Base-by-base conservation (phyloP, 2,797 vertebrate species). In the Neosilurus hyrtlii region DNA sequence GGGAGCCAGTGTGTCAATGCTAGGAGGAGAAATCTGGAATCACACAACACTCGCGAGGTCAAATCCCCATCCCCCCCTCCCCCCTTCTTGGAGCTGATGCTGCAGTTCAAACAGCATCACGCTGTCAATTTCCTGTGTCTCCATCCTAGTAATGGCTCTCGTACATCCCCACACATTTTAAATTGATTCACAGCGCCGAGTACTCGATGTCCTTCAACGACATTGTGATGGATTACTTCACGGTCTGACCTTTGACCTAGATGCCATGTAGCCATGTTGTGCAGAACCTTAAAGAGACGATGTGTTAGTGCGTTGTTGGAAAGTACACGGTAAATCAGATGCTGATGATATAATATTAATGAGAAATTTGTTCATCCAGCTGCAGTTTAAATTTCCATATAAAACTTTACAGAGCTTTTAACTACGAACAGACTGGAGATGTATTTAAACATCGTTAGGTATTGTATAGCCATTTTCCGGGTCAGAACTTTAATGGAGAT, bases 141-240 rank as follows among this genome's bases (percentile, higher is more conserved):
- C 10, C 8, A 49, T 56, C 30, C 51, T 16, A 35, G 20, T 35
- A 68, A 56, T 9, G 24, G 26, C 63, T 63, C 35, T 54, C 63
- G 11, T 5, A 54, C 62, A 22, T n/a, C 10, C 70, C 15, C 49
- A 56, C 83, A 12, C 26, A 67, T 67, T 49, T 75, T 12, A 75
- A 4, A 83, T 68, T 79, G 62, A 54, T 70, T 70, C 43, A 81
- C 22, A 26, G 67, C 11, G 61, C n/a, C 89, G 88, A 90, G 84
- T 14, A 70, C 24, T 18, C 24, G 9, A 4, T 20, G 9, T 88
- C 88, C 71, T 79, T 62, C 20, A 71, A 84, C 89, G 93, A 91
- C 92, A 91, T 87, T 74, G 90, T 93, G 93, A 94, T 89, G 89
- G 92, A 94, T 93, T 86, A 87, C 74, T 74, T 82, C 35, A 73